Evolutionary conservation across 2,113 vertebrate genomes (phyloP).

Genomic region (Cichladusa arquata): DNA sequence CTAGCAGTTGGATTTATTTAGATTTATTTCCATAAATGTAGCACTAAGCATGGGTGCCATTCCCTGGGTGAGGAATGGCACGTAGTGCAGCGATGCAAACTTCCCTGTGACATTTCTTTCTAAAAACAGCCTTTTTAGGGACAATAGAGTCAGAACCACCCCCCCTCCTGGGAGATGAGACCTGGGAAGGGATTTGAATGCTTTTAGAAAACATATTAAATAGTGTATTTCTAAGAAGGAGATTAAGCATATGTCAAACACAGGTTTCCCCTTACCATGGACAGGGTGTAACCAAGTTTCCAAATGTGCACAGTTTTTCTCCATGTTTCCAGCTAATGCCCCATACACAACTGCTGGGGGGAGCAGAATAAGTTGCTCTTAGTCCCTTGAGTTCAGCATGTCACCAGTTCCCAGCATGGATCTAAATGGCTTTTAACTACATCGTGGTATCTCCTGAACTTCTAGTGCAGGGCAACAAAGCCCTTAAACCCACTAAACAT

Average conservation of each 20-base stretch:
- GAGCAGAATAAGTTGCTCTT: neutral
- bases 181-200: neutral
- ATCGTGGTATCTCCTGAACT: neutral
- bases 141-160: neutral
- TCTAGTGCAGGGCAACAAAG: neutral
- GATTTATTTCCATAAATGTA: neutral
- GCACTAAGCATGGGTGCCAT: neutral
- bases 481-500: neutral
- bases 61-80: neutral
- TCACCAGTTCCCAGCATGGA: neutral
- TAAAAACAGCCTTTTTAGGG: neutral
- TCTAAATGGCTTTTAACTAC: neutral
- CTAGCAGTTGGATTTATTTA: neutral
- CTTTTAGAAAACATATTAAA: neutral
- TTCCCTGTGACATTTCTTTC: neutral
- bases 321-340: neutral
- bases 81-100: neutral
- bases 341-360: neutral
- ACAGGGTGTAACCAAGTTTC: neutral
- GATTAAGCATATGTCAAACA: neutral
- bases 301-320: neutral
- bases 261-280: neutral
- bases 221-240: neutral
- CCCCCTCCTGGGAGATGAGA: neutral
- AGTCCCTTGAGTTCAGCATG: neutral